Conservation (phyloP, 2,797 vertebrate genomes). For the Astyanax mexicanus region DNA sequence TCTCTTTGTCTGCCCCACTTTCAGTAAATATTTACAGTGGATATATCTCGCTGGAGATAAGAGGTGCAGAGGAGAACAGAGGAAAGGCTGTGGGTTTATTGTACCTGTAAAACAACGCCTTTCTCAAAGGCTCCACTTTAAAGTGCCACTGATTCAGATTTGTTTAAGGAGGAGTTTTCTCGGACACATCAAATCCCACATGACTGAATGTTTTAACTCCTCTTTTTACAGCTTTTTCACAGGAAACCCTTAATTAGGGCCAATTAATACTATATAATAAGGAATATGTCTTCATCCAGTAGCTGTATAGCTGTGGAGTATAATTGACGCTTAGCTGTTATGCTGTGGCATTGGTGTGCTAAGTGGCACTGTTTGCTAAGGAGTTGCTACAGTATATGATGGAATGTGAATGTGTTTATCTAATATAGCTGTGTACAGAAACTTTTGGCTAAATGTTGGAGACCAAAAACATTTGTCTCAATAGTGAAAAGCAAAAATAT, state of each 20-base stretch:
- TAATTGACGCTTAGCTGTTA: too few relatives aligned
- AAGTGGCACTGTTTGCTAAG: too few relatives aligned
- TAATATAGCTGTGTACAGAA: too few relatives aligned
- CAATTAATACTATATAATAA: not conserved
- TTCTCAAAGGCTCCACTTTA: slow-evolving; percentile 8
- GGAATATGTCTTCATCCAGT: not conserved
- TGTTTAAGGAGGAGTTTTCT: not conserved
- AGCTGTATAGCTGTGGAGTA: too few relatives aligned
- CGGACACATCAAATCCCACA: not conserved
- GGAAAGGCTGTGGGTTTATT: slow-evolving; percentile 24
- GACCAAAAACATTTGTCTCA: too few relatives aligned
- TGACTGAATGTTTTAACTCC: not conserved
- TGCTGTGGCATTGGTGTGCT: too few relatives aligned
- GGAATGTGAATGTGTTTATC: too few relatives aligned
- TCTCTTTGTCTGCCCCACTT: slow-evolving; percentile 44
- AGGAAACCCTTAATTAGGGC: too few relatives aligned
- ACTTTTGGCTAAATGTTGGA: too few relatives aligned
- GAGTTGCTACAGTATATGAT: too few relatives aligned
- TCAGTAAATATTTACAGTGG: slow-evolving; percentile 48
- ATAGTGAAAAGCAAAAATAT: too few relatives aligned
- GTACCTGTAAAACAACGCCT: slow-evolving; percentile 14
- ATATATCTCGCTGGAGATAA: slow-evolving; percentile 38
- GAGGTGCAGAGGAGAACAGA: slow-evolving; percentile 31
- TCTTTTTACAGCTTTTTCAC: not conserved
- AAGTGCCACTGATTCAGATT: slow-evolving; percentile 9